Conservation (phyloP, 2,113 vertebrate species). For the Aptenodytes patagonicus region DNA sequence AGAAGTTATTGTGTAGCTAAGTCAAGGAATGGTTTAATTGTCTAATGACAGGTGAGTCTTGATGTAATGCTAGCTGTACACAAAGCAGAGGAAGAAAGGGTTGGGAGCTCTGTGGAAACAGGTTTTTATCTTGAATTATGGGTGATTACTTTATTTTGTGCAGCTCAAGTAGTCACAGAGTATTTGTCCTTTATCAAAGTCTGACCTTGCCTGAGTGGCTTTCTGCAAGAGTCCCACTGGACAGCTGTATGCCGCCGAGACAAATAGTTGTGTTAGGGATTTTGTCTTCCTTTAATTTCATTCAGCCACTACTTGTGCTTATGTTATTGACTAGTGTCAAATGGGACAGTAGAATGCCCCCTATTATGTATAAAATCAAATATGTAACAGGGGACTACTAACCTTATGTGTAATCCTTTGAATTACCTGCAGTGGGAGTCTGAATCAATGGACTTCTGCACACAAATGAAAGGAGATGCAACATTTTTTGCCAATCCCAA, state of each 20-base stretch:
- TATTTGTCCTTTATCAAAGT: neutral
- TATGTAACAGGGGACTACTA: neutral
- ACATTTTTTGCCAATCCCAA: neutral
- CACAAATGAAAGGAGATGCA: neutral
- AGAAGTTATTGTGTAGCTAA: neutral
- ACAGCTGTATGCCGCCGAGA: neutral
- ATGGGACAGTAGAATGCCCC: neutral
- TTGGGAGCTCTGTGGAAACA: neutral
- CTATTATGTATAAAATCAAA: neutral
- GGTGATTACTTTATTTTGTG: neutral
- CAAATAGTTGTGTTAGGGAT: neutral
- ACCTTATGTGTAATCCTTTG: neutral
- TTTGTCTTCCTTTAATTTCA: neutral
- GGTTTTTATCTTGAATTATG: neutral
- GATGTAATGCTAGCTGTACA: neutral
- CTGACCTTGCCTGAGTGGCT: neutral
- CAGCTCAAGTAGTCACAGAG: neutral
- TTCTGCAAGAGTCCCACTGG: neutral
- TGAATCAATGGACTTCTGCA: neutral
- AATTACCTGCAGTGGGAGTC: neutral
- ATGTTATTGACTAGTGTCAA: neutral
- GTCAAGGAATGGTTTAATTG: neutral
- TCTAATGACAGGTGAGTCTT: neutral
- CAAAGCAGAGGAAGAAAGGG: neutral
- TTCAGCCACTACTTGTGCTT: neutral